Percentiles rank a stretch among this genome's conserved stretches.
phyloP scores from a whole-genome alignment of 2,797 vertebrate genomes.

The Rhinichthys osculus region DNA sequence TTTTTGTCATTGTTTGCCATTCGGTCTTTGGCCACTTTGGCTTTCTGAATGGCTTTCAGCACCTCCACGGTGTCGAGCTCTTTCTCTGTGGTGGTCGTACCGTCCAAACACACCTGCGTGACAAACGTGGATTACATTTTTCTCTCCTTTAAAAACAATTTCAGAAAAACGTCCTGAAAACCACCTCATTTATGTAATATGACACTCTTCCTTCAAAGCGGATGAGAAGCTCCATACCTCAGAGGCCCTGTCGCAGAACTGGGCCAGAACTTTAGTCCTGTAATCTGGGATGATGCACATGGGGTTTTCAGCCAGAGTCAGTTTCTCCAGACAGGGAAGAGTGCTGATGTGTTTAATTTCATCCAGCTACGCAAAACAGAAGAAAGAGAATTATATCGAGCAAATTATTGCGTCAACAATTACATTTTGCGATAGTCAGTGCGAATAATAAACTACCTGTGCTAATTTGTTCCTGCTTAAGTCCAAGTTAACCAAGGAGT shows the following conservation, averaged over 20 bases:
- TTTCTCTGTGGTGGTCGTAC: conserved; percentile 87
- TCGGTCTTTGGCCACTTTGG: conserved; percentile 91
- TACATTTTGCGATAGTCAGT: background rate
- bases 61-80: conserved; percentile 98
- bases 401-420: background rate
- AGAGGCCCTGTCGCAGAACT: conserved; percentile 93
- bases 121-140: background rate
- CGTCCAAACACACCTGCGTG: conserved; percentile 90
- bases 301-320: conserved; percentile 87
- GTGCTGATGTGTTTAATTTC: conserved; percentile 88
- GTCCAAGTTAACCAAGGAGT: conserved; percentile 95
- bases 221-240: conserved; percentile 82
- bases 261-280: conserved; percentile 94
- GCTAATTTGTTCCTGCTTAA: conserved; percentile 90
- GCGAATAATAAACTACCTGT: conserved; percentile 80
- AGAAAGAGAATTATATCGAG: too few relatives aligned
- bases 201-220: background rate
- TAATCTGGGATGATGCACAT: conserved; percentile 97
- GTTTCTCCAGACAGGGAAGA: conserved; percentile 92
- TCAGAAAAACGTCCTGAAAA: background rate
- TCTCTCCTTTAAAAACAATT: background rate
- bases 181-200: background rate
- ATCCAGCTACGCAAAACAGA: conserved; percentile 84
- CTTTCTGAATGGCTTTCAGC: conserved; percentile 97
- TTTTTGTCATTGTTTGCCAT: conserved; percentile 89